These are phyloP conservation scores for Agrilus cyanescens DNA, from an alignment of 2,888 invertebrate species.

Conservation along the genomic window DNA sequence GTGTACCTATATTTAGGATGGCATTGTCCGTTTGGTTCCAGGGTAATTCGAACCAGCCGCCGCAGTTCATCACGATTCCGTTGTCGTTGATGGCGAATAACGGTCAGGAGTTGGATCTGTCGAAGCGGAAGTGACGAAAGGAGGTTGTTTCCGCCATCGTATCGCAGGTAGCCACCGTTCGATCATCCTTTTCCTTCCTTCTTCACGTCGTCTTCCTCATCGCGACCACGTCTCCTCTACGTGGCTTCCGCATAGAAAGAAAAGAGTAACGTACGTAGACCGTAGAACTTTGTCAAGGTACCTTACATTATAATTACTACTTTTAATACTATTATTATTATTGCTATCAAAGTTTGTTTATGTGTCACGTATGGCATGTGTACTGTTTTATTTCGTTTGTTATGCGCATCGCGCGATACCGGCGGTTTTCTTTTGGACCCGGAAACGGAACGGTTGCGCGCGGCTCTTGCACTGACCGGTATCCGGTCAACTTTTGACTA, in stretches of 20 bases:
- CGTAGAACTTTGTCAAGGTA: too few species aligned
- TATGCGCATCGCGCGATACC: too few species aligned
- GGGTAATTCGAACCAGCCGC: constrained; percentile 30
- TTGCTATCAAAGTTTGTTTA: background rate
- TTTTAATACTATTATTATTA: constrained; percentile 5
- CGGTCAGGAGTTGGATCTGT: constrained; percentile 23
- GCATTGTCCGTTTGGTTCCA: too few species aligned
- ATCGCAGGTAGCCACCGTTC: constrained; percentile 4
- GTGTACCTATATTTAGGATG: too few species aligned
- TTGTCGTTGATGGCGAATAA: constrained; percentile 47
- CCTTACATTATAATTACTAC: constrained; percentile 2
- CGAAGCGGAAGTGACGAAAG: constrained; percentile 21
- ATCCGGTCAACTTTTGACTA: too few species aligned
- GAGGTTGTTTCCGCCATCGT: too few species aligned
- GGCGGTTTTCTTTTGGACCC: too few species aligned
- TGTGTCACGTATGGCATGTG: background rate
- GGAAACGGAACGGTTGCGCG: too few species aligned
- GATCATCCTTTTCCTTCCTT: constrained; percentile 19
- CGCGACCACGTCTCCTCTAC: constrained; percentile 11
- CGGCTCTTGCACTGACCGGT: too few species aligned
- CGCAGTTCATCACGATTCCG: constrained; percentile 61
- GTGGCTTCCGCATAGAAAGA: constrained; percentile 11
- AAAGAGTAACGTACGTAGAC: too few species aligned
- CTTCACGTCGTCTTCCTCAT: constrained; percentile 10
- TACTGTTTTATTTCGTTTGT: background rate